These are phyloP conservation scores for Harpalus rubripes DNA, from an alignment of 2,888 invertebrate species.

Conservation along the genomic window DNA sequence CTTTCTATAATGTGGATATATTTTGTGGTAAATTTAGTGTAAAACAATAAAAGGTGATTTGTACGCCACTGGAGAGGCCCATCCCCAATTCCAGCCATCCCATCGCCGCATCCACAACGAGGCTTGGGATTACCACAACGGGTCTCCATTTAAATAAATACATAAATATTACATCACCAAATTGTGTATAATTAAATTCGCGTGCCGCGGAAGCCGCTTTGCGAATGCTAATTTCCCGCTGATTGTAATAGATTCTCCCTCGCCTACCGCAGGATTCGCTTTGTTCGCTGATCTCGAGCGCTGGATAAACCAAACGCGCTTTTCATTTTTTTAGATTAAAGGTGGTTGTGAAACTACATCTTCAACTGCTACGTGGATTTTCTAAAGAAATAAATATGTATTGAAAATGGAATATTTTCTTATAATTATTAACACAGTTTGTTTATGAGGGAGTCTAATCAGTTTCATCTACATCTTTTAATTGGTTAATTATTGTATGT, in stretches of 20 bases:
- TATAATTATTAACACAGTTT: too few relatives aligned
- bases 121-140: constrained; percentile 76
- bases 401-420: too few relatives aligned
- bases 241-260: constrained; percentile 75
- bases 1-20: neutral
- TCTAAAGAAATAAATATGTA: neutral
- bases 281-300: constrained; percentile 57
- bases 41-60: constrained; percentile 15
- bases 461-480: too few relatives aligned
- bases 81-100: neutral
- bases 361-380: constrained; percentile 42
- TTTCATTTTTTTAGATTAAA: constrained; percentile 61
- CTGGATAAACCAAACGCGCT: constrained; percentile 57
- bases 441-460: too few relatives aligned
- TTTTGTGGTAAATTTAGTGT: neutral
- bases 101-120: constrained; percentile 54
- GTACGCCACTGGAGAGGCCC: constrained; percentile 13
- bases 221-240: constrained; percentile 76
- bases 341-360: constrained; percentile 3
- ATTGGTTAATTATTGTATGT: too few relatives aligned
- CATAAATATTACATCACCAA: constrained; percentile 78
- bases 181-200: constrained; percentile 78
- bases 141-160: constrained; percentile 77
- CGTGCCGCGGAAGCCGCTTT: constrained; percentile 76
- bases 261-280: constrained; percentile 50